phyloP scores from a whole-genome alignment of 2,113 vertebrate species.

The Poeciliopsis occidentalis region DNA sequence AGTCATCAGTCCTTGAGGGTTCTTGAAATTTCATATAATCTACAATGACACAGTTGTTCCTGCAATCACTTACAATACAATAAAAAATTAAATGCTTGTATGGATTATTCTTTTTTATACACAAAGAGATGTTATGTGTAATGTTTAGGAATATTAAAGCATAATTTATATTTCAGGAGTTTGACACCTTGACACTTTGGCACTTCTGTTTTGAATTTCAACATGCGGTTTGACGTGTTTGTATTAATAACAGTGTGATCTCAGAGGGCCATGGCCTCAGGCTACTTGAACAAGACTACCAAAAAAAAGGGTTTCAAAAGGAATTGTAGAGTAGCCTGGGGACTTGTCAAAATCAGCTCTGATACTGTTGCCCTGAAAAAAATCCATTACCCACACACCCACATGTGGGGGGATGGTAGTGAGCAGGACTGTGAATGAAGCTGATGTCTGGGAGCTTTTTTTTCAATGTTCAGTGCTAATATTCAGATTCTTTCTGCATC shows the following conservation, averaged over 20 bases:
- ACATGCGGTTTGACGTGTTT: too few relatives aligned
- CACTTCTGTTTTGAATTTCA: too few relatives aligned
- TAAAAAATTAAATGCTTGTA: conserved; percentile 68
- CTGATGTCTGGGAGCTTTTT: conserved; percentile 3
- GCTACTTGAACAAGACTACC: too few relatives aligned
- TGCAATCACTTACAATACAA: conserved; percentile 58
- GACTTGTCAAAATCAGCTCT: conserved; percentile 82
- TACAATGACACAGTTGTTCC: conserved; percentile 27
- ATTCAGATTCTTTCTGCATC: conserved; percentile 21
- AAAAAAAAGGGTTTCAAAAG: conserved; percentile 86
- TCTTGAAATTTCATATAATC: conserved; percentile 54
- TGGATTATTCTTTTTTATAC: conserved; percentile 68
- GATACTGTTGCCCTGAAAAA: conserved; percentile 81
- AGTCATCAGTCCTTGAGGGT: conserved; percentile 54
- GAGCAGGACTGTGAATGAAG: conserved; percentile 10
- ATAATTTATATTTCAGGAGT: conserved; percentile 81
- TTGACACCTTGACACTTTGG: too few relatives aligned
- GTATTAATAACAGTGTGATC: too few relatives aligned
- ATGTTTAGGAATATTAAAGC: conserved; percentile 82
- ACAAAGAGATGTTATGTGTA: conserved; percentile 70
- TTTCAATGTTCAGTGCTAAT: conserved; percentile 15
- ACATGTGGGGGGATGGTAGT: conserved; percentile 64
- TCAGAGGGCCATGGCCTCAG: too few relatives aligned
- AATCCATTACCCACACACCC: conserved; percentile 83
- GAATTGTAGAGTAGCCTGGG: conserved; percentile 84